Conservation (phyloP, 2,888 invertebrate genomes). For the Lordiphosa fenestrarum region DNA sequence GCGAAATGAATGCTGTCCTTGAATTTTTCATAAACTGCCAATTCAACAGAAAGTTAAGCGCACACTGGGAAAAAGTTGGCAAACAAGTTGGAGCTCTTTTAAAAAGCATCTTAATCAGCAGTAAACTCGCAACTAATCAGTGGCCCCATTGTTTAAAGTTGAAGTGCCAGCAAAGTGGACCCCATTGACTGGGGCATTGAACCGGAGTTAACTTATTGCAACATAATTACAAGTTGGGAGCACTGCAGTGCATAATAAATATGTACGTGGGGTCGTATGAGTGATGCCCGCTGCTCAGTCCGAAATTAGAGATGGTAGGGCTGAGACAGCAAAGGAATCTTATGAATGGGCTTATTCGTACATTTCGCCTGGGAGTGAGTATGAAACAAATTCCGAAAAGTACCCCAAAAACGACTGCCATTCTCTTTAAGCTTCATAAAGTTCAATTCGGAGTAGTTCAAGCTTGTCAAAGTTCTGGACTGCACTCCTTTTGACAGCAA, state of each 20-base stretch:
- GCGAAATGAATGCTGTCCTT: constrained; percentile 65
- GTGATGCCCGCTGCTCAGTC: constrained; percentile 23
- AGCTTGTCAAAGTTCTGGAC: constrained; percentile 15
- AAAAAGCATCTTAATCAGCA: constrained; percentile 74
- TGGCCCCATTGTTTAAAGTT: constrained; percentile 58
- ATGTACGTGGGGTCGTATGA: constrained; percentile 32
- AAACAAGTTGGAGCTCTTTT: constrained; percentile 61
- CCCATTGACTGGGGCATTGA: constrained; percentile 13
- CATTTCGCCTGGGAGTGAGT: too few relatives aligned
- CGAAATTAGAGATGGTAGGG: constrained; percentile 6
- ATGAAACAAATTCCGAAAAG: too few relatives aligned
- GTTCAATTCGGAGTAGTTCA: too few relatives aligned
- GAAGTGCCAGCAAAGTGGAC: background rate
- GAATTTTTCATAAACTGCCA: constrained; percentile 72
- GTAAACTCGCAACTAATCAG: constrained; percentile 76
- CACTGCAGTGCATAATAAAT: constrained; percentile 41
- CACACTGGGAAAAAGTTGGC: constrained; percentile 39
- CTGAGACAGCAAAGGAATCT: too few relatives aligned
- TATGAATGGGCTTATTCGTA: too few relatives aligned
- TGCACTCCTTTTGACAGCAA: too few relatives aligned
- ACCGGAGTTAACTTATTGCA: constrained; percentile 55
- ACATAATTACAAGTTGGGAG: constrained; percentile 64
- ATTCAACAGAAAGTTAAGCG: constrained; percentile 53
- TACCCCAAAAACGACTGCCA: too few relatives aligned
- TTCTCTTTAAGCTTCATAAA: too few relatives aligned